phyloP scores from a whole-genome alignment of 2,797 vertebrate species.

The Enteromius mattozi region DNA sequence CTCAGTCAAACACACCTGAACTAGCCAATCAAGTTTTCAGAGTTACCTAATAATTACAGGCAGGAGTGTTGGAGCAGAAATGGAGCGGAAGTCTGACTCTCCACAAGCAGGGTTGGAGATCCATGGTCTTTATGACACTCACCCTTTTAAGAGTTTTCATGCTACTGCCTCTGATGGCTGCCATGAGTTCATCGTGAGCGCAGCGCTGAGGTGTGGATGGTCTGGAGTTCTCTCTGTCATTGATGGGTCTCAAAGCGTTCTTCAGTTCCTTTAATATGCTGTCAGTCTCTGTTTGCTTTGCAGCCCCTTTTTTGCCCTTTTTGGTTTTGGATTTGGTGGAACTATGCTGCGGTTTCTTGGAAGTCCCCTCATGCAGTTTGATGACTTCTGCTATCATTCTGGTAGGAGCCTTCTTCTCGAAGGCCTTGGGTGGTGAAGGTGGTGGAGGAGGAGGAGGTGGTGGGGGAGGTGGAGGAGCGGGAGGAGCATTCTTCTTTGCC shows the following conservation, averaged over 20 bases:
- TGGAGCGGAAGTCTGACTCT: background rate
- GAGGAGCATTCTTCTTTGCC: constrained; percentile 65
- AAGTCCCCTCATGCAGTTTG: constrained; percentile 85
- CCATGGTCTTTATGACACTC: constrained; percentile 64
- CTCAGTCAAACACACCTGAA: background rate
- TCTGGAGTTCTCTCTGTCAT: constrained; percentile 83
- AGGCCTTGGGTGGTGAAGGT: constrained; percentile 63
- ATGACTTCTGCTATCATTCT: constrained; percentile 95
- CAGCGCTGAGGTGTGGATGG: constrained; percentile 91
- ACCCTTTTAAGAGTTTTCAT: constrained; percentile 83
- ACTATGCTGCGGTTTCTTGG: constrained; percentile 75
- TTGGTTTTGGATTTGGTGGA: constrained; percentile 80
- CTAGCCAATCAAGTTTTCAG: background rate
- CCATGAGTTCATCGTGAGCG: constrained; percentile 93
- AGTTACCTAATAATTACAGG: background rate
- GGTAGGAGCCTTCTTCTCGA: constrained; percentile 84
- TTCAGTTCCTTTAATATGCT: constrained; percentile 91
- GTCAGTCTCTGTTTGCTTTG: constrained; percentile 77
- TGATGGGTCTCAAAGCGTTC: constrained; percentile 87
- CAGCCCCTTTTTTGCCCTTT: constrained; percentile 79
- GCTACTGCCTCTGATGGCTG: constrained; percentile 88
- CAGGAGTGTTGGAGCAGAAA: background rate
- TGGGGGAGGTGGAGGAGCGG: constrained; percentile 65
- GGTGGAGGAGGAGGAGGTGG: constrained; percentile 76
- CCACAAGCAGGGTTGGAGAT: background rate